Evolutionary conservation across 2,797 vertebrate species (phyloP), one percentile per base, ranked within the genome.

Genomic region (Poeciliopsis paucimaculata): DNA sequence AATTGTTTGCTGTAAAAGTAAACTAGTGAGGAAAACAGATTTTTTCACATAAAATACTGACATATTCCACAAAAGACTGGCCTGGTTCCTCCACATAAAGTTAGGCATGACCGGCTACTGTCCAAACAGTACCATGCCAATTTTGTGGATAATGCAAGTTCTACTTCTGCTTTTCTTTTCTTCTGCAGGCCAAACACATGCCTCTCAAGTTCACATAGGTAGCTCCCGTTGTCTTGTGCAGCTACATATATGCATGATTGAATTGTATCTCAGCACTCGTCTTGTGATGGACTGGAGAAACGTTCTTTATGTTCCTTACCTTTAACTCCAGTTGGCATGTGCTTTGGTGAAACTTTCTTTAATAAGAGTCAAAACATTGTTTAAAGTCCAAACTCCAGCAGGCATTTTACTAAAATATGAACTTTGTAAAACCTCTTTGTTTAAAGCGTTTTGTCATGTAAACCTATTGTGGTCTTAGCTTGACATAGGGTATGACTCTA

Each of bases 401-500:
- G 0, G 5, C 5, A 28, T 71, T 71, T 45, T 28, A 16, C 6
- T 71, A 45, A 45, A 71, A 45, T 6, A 5, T 45, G 13, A 28
- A 26, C 68, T 45, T 26, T 43, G 18, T 31, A 18, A 41, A 68
- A 23, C 23, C 3, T 39, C 9, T 5, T 23, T 13, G 20, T n/a
- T n/a, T 11, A 12, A 20, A 12, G 72, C 34, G 39, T 51, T 41
- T 41, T 18, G 18, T 20, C 62, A 39, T 13, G 12, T 60, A 53
- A 73, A 36, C 5, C 34, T 39, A 5, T 53, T 26, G 23, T 41
- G 31, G 49, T 16, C 72, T 53, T 53, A 73, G 39, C 49, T 36
- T 39, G 31, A 39, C 73, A 41, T 55, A 53, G 12, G 34, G 11
- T 55, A 74, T 74, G 73, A 74, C 73, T 73, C 72, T 43, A 36